Evolutionary conservation across 2,113 vertebrate genomes (phyloP).

Genomic region (Progne subis): DNA sequence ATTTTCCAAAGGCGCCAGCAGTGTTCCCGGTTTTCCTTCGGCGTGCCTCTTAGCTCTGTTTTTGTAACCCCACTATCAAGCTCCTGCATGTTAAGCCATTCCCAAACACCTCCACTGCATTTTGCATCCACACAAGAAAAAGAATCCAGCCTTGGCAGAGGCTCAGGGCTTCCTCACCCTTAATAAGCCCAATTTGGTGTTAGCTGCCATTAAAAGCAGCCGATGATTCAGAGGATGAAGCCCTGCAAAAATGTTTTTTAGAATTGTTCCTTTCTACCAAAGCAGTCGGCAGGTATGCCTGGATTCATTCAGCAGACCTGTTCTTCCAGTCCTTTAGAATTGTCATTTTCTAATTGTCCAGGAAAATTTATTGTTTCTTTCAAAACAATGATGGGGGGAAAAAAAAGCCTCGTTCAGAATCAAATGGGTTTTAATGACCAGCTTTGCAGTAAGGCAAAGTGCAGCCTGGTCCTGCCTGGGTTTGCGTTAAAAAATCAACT

Average conservation of each 20-base stretch:
- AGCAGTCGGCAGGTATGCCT: background rate
- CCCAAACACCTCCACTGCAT: background rate
- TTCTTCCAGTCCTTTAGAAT: conserved; percentile 26
- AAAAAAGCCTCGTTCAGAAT: background rate
- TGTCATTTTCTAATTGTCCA: conserved; percentile 13
- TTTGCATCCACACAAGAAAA: background rate
- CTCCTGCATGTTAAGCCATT: background rate
- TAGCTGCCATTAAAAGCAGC: background rate
- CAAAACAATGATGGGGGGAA: background rate
- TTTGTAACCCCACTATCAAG: background rate
- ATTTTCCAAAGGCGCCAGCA: background rate
- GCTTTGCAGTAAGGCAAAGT: background rate
- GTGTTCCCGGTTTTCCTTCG: background rate
- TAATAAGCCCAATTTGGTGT: background rate
- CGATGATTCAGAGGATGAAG: background rate
- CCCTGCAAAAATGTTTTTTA: background rate
- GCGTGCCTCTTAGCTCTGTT: conserved; percentile 3
- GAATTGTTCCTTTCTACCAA: conserved; percentile 5
- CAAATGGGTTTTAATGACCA: conserved; percentile 19
- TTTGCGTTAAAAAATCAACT: background rate
- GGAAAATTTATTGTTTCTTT: conserved; percentile 37
- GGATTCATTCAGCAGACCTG: background rate
- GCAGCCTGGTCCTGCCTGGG: background rate
- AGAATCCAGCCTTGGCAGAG: background rate
- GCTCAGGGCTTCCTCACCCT: background rate